These are phyloP conservation scores for Artibeus lituratus DNA, from an alignment of 2,797 vertebrate genomes.

Conservation along the genomic window DNA sequence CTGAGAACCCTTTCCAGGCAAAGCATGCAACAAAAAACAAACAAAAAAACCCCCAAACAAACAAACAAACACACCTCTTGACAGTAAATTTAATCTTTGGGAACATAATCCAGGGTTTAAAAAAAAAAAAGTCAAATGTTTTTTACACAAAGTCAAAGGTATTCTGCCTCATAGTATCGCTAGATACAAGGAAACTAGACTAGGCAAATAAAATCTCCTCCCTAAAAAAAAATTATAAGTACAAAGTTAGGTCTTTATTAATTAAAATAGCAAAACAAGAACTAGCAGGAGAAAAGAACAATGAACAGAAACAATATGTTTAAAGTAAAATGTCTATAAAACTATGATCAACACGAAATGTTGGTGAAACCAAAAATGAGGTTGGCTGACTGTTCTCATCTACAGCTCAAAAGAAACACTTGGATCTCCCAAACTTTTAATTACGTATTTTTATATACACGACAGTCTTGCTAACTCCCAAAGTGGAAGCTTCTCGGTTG, in stretches of 20 bases:
- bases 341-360: background rate
- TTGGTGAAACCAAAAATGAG: background rate
- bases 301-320: background rate
- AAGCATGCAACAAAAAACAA: background rate
- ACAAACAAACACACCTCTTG: background rate
- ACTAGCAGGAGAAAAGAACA: background rate
- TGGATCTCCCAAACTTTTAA: background rate
- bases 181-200: background rate
- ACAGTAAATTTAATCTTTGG: background rate
- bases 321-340: background rate
- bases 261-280: background rate
- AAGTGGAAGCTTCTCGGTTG: background rate
- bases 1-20: background rate
- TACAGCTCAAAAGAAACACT: background rate
- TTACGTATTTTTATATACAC: background rate
- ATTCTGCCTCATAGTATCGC: background rate
- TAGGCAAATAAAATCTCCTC: background rate
- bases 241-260: background rate
- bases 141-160: conserved; percentile 8
- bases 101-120: background rate
- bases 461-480: background rate
- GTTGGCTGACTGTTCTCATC: background rate
- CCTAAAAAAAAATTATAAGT: conserved; percentile 9
- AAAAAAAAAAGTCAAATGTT: background rate
- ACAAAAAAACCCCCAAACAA: background rate